Conservation (phyloP, 1,140 invertebrate species). For the Ericerus pela region DNA sequence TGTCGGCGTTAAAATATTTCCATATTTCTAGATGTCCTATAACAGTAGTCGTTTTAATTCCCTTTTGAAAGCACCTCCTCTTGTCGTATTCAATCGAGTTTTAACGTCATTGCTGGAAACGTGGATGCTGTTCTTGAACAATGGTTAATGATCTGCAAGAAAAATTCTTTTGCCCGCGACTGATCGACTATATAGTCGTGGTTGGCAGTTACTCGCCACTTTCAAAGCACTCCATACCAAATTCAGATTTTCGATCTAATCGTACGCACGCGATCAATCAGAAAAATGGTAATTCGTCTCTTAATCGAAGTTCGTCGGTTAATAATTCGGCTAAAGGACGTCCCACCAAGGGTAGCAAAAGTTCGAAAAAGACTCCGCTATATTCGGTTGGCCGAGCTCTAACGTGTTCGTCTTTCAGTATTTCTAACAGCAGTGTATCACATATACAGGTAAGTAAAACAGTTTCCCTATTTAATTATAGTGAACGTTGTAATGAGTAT, state of each 20-base stretch:
- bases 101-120: neutral
- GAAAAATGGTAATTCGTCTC: neutral
- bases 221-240: constrained; percentile 26
- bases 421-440: neutral
- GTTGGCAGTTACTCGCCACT: constrained; percentile 68
- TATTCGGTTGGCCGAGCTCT: neutral
- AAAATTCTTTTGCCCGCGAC: constrained; percentile 44
- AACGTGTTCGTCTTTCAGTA: neutral
- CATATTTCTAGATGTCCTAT: no score
- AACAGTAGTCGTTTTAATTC: no score
- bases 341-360: neutral
- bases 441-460: neutral
- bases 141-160: constrained; percentile 6
- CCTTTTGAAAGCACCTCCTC: no score
- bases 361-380: neutral
- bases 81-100: neutral
- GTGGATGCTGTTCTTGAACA: neutral
- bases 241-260: neutral
- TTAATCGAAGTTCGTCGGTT: neutral
- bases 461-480: no score
- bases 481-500: no score
- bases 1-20: no score
- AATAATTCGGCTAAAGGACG: neutral
- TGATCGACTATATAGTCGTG: constrained; percentile 91
- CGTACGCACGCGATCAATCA: no score